Base-by-base conservation (phyloP, 2,797 vertebrate genomes). In the Chrysocyon brachyurus region DNA sequence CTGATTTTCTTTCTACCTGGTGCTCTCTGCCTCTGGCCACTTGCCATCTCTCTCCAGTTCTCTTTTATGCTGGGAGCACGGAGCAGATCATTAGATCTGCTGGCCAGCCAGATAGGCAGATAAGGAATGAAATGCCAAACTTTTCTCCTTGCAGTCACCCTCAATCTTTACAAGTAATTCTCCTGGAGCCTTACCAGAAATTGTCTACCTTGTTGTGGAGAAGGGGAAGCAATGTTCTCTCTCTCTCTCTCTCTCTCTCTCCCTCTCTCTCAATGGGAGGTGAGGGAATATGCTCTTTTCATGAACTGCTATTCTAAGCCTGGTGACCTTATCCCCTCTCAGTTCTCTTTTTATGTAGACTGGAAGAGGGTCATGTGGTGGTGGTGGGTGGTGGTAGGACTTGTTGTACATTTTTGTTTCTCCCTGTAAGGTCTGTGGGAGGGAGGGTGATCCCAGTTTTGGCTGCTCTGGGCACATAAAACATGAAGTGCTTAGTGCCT, bases 371-470 rank as follows among this genome's bases (percentile, higher is more conserved):
- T 36, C 72, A 16, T 59, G 46, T 2, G 7, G 33, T 46, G 7
- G 33, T 46, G 12, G 49, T 56, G 72, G 10, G 66, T 72, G 16
- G 31, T 64, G 17, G n/a, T 14, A 59, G 33, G 22, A 24, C 11
- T 52, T 22, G 31, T 59, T 92, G 79, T 64, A 17, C 28, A 63
- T 79, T 94, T 94, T 94, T 75, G n/a, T 75, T 87, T 91, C 77
- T 92, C 31, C 8, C 75, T 83, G 56, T 85, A 72, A 94, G n/a
- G 40, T 82, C 54, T 33, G 0, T 73, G 75, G 36, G 31, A 54
- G 86, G 63, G 90, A 75, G 14, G 73, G 28, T 8, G 36, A 24
- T 40, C 54, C 46, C 78, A 17, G 1, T 40, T 9, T 54, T 57
- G 72, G 16, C 78, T 86, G 33, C 63, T 85, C 64, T 87, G 57